Evolutionary conservation across 2,113 vertebrate genomes (phyloP), one percentile per base, ranked within the genome.

Genomic region (Perca fluviatilis): DNA sequence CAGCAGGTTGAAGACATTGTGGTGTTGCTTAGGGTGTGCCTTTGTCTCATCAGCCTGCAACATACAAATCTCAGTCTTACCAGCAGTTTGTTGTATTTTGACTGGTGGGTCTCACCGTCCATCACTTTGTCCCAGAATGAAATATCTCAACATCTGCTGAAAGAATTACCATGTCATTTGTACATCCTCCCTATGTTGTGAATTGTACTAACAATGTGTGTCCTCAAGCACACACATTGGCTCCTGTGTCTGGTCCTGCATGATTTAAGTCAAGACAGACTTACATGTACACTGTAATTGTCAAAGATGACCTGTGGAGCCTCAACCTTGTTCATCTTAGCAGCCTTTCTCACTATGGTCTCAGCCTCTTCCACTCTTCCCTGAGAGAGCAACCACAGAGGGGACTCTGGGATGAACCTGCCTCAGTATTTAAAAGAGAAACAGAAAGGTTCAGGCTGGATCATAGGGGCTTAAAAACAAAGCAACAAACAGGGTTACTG

Each of bases 351-450:
- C 82, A 97, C 79, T 62, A 97, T 95, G 23, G 78, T 88, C 85
- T 97, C 96, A 15, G 97, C 97, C 71, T 98, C 97, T 58, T 94
- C 58, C 83, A 96, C 92, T 30, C 94, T 94, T 0, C 97, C 96
- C 84, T 96, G 96, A 85, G 95, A 95, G 74, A 98, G 87, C 64
- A 98, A 80, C 97, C 97, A 98, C 3, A 96, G 94, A 0, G 97
- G 97, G 68, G 97, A 98, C 83, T 98, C 97, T 0, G 97, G 97
- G 86, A 98, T 96, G 76, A 96, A 65, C 97, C 97, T 98, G 92
- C 43, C 81, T 75, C 79, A 67, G 80, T 25, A n/a, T 25, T 14
- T 3, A 62, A 50, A 8, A 70, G 7, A 60, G 53, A 60, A 47
- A 58, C 1, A 62, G 19, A 69, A n/a, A 19, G 10, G 15, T 14